Evolutionary conservation across 2,113 vertebrate genomes (phyloP).

Genomic region (Glareola pratincola): DNA sequence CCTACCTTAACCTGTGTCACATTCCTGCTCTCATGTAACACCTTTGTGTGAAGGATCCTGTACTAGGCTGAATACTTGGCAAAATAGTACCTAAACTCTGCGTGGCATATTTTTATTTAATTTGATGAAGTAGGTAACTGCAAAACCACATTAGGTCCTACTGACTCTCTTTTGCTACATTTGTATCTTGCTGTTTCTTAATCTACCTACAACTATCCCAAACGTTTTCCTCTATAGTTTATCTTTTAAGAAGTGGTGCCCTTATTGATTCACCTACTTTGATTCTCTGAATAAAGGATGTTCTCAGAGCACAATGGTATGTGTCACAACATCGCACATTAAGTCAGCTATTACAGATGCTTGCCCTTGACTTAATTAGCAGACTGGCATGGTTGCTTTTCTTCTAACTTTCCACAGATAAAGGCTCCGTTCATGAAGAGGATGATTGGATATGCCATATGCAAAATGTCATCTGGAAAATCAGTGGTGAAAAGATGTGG

Average conservation of each 20-base stretch:
- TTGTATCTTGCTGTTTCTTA: not conserved
- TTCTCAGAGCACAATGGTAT: not conserved
- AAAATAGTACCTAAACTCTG: not conserved
- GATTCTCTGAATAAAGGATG: not conserved
- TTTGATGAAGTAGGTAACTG: not conserved
- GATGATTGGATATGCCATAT: not conserved
- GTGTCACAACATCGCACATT: not conserved
- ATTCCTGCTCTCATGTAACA: accelerated
- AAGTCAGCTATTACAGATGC: not conserved
- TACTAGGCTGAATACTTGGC: not conserved
- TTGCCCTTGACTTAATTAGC: not conserved
- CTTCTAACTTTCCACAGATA: not conserved
- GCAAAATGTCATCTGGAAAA: not conserved
- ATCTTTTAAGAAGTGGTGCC: not conserved
- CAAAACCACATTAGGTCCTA: not conserved
- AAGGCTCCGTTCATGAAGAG: not conserved
- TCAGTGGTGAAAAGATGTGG: not conserved
- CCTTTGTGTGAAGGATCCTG: not conserved
- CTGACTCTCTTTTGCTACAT: not conserved
- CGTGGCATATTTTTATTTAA: not conserved
- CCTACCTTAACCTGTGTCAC: not conserved
- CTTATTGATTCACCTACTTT: not conserved
- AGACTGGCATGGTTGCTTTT: not conserved
- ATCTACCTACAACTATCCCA: not conserved
- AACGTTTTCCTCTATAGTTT: not conserved